A percentile compares a stretch with the other conserved stretches of the same genome.
phyloP scores from a whole-genome alignment of 2,113 vertebrate genomes.

The Leucopternis melanops region DNA sequence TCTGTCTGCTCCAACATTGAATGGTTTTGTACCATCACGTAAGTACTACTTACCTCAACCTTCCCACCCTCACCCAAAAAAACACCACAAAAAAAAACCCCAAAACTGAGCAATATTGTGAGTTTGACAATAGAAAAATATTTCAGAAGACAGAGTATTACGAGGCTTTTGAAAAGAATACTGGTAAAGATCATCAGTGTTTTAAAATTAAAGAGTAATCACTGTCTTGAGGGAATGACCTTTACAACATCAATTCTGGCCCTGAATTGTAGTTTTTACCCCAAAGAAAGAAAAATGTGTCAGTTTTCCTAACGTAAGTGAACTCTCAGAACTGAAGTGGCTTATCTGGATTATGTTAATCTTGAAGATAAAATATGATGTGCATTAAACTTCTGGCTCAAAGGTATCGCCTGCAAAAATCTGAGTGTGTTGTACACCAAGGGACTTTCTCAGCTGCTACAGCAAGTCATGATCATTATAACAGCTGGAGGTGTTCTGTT shows the following conservation, averaged over 20 bases:
- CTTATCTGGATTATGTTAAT: neutral
- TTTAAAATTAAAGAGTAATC: neutral
- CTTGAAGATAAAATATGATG: neutral
- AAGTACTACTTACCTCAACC: neutral
- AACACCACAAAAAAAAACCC: accelerated
- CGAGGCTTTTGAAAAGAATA: neutral
- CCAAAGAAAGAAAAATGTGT: neutral
- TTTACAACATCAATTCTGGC: neutral
- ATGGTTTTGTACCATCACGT: neutral
- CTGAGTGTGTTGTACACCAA: neutral
- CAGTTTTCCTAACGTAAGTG: accelerated
- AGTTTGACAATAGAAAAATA: neutral
- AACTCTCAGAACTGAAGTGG: neutral
- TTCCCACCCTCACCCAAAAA: neutral
- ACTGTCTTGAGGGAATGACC: neutral
- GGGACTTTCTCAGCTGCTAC: neutral
- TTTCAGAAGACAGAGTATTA: neutral
- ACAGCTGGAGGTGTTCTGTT: neutral
- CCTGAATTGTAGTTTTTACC: neutral
- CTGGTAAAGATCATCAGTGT: neutral
- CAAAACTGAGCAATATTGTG: neutral
- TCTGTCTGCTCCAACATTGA: neutral
- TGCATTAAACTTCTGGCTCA: neutral
- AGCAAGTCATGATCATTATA: neutral
- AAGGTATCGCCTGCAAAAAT: neutral